Evolutionary conservation across 2,888 invertebrate genomes (phyloP).

Genomic region (Deilephila elpenor): DNA sequence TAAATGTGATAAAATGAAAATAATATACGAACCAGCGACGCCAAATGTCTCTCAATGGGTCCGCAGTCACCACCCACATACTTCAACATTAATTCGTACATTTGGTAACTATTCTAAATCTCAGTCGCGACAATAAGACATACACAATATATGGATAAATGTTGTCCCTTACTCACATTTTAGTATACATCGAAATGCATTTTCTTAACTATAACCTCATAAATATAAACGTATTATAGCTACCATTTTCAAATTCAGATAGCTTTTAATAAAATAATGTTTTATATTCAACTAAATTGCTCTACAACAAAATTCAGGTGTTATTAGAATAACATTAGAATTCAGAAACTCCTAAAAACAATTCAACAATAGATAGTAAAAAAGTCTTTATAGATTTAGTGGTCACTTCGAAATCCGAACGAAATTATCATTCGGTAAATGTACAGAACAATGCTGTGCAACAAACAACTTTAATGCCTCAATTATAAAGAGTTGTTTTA

Average conservation of each 20-base stretch:
- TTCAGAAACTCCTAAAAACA: not conserved
- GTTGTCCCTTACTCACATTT: not conserved
- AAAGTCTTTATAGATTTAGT: not conserved
- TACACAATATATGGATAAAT: not conserved
- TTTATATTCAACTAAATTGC: not conserved
- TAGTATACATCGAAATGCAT: not conserved
- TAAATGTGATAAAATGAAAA: too few species aligned
- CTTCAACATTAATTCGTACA: not conserved
- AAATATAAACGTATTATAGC: not conserved
- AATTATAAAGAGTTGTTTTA: not conserved
- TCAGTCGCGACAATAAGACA: slow-evolving; percentile 9
- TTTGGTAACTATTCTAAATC: slow-evolving; percentile 33
- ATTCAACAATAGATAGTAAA: not conserved
- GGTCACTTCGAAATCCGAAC: not conserved
- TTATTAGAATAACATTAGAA: too few species aligned
- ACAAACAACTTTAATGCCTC: not conserved
- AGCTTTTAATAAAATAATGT: not conserved
- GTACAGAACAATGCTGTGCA: not conserved
- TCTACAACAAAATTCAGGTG: not conserved
- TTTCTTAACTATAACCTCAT: not conserved
- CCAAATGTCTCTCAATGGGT: not conserved
- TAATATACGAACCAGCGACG: not conserved
- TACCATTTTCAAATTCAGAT: too few species aligned
- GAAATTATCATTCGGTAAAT: not conserved
- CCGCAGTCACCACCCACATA: not conserved